Conservation (phyloP, 2,797 vertebrate genomes). For the Corythornis leucogaster region DNA sequence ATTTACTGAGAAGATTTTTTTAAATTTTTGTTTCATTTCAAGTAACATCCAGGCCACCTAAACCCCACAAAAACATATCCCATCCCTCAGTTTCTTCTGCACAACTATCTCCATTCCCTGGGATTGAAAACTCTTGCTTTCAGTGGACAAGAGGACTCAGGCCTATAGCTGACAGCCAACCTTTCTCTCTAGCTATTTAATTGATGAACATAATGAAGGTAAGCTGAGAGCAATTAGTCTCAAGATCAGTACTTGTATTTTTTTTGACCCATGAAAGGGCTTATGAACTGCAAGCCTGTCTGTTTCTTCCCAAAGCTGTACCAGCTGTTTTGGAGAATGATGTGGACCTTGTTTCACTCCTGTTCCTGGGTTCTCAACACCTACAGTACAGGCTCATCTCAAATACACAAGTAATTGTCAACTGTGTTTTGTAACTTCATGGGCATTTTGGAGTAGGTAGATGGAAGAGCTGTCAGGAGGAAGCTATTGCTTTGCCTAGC, state of each 20-base stretch:
- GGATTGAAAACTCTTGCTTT: neutral
- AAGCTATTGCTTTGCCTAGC: constrained; percentile 15
- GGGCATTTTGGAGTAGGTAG: neutral
- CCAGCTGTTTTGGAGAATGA: neutral
- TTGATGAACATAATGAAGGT: neutral
- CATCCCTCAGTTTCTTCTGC: neutral
- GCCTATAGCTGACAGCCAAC: neutral
- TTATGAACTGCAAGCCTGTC: neutral
- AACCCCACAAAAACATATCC: neutral
- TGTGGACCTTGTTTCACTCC: neutral
- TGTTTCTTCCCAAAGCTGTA: neutral
- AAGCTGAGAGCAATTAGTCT: neutral
- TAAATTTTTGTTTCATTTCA: neutral
- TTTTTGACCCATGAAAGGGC: neutral
- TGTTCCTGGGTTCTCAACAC: neutral
- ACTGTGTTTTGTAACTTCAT: neutral
- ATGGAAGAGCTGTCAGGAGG: neutral
- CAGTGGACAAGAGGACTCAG: neutral
- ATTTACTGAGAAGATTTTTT: neutral
- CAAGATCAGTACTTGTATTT: neutral
- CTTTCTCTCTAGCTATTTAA: neutral
- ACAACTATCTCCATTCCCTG: neutral
- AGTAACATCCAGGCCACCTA: neutral
- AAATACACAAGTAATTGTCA: neutral
- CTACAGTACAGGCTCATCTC: neutral